A percentile compares a stretch with the other conserved stretches of the same genome.
Evolutionary conservation across 1,140 invertebrate species (phyloP).

Genomic region (Drosophila ercepeae): DNA sequence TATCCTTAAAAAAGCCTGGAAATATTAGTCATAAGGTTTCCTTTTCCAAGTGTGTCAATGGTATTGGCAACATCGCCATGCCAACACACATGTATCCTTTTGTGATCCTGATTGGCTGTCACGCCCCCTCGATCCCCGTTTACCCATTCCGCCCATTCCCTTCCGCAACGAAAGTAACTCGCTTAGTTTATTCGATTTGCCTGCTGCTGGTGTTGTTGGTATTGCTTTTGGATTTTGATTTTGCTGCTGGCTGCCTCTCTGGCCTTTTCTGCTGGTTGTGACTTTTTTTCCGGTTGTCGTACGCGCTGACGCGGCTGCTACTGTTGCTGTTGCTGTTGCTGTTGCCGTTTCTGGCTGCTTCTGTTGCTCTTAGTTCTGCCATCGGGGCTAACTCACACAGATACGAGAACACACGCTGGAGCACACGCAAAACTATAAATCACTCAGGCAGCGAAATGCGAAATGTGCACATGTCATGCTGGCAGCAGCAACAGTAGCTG

Average conservation of each 20-base stretch:
- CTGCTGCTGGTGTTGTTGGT: constrained; percentile 27
- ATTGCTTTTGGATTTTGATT: constrained; percentile 13
- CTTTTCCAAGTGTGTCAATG: constrained; percentile 5
- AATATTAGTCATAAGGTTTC: too few species aligned
- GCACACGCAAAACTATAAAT: constrained; percentile 68
- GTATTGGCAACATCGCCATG: background rate
- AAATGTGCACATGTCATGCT: constrained; percentile 77
- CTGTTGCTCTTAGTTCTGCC: constrained; percentile 28
- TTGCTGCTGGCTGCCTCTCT: constrained; percentile 43
- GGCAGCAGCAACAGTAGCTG: constrained; percentile 25
- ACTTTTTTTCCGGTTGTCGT: constrained; percentile 57
- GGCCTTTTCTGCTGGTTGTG: constrained; percentile 45
- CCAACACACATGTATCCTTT: constrained; percentile 45
- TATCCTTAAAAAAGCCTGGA: too few species aligned
- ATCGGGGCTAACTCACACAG: constrained; percentile 38
- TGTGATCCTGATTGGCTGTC: constrained; percentile 53
- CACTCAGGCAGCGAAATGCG: constrained; percentile 77
- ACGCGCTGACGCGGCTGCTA: constrained; percentile 41
- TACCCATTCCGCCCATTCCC: background rate
- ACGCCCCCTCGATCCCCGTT: background rate
- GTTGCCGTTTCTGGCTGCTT: background rate
- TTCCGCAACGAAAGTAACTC: constrained; percentile 66
- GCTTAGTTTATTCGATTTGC: constrained; percentile 77
- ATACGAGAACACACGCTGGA: too few species aligned
- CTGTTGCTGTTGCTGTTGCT: constrained; percentile 13